Evolutionary conservation across 2,888 invertebrate genomes (phyloP), one percentile per base, ranked within the genome.

Genomic region (Diaphora mendica): DNA sequence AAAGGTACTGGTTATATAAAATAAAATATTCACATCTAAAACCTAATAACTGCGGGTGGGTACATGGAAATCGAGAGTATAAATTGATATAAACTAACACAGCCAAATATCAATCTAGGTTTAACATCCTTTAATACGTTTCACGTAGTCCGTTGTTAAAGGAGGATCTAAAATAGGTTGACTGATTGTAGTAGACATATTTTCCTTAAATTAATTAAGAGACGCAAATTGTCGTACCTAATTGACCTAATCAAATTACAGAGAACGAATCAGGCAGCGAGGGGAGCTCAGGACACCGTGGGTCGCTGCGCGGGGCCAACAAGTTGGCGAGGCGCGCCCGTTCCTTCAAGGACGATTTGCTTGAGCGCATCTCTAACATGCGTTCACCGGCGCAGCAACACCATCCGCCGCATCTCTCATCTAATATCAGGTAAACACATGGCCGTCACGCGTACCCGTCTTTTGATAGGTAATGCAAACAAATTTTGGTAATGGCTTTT

Each of bases 301-400:
- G 97, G 85, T 97, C 97, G 80, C 95, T 97, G 92, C 97, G 98
- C 90, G 97, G 98, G 89, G 98, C 98, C 84, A 96, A 96, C 91
- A 98, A 98, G 93, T 96, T 98, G 94, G 98, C 98, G 76, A 96
- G 98, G 83, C 97, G 98, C 82, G 98, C 98, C 80, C 97, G 98
- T 86, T 98, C 98, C 82, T 98, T 99, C 96, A 99, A 98, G 96
- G 98, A 98, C 96, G 98, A 98, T 95, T 97, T 99, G 89, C 96
- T 98, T 91, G 98, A 98, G 93, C 98, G 98, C 94, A 97, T 98
- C 92, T 98, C 98, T 84, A 97, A 98, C 93, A 98, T 98, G 97
- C 97, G 98, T 84, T 98, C 98, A 82, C 98, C 98, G 71, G 96
- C 95, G 85, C 97, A 96, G 80, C 96, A 95, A 87, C 96, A 95